Base-by-base conservation (phyloP, 2,113 vertebrate species). In the Microcebus tavaratra region DNA sequence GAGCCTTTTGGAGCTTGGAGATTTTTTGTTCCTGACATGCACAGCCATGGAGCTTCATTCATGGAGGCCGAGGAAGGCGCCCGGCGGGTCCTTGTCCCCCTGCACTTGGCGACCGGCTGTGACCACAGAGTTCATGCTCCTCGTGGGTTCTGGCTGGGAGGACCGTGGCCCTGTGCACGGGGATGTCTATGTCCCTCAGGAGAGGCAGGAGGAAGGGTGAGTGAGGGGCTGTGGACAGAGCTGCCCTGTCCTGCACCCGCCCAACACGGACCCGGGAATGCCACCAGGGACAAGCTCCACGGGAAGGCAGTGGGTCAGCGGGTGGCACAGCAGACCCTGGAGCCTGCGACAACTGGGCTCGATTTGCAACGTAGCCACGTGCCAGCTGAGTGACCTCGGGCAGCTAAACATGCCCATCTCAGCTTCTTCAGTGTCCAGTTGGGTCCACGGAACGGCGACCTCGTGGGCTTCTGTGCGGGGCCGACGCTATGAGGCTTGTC, bases 211-310 rank as follows among this genome's bases (percentile, higher is more conserved):
- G 36, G 39, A 36, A 48, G 25, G 39, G 6, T 34, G 81, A 39
- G 9, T 25, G 36, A 21, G 45, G 68, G 21, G 48, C 14, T 2
- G 2, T 65, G 39, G n/a, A 17, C 63, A 67, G 17, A 67, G 67
- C 59, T 6, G 21, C 9, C 79, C 13, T 14, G 13, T n/a, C 61
- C 63, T 2, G 14, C 0, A 0, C 20, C 13, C 29, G 36, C 39
- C 84, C n/a, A 21, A 17, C 6, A 3, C 14, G 65, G 59, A 50
- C 29, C 31, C 5, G 70, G 55, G 20, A 45, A 11, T 11, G 89
- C n/a, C 6, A 4, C n/a, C 61, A 18, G 14, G 53, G 53, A 55
- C 17, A 1, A 21, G 42, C 72, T 34, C 61, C 1, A 0, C 1
- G 73, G 31, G 50, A 76, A 83, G 48, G 27, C 70, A 31, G 61